Evolutionary conservation across 1,140 invertebrate genomes (phyloP), one percentile per base, ranked within the genome.

Genomic region (Drosophila yakuba): DNA sequence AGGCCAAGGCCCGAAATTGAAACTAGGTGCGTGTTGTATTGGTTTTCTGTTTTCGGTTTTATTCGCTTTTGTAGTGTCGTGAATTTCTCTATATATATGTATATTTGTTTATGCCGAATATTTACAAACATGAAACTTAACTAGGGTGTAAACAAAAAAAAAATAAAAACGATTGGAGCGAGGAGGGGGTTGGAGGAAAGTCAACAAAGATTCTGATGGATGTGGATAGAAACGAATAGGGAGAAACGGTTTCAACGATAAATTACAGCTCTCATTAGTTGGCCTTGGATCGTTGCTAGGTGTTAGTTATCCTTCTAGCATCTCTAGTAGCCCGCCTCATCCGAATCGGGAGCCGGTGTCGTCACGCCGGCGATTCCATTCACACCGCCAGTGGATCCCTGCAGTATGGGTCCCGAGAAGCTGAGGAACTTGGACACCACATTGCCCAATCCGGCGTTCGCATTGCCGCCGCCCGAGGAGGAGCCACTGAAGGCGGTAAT

Each of bases 331-430:
- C 91, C 91, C 59, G 90, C 91, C 75, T 92, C 91, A 44, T 92
- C 91, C 4, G 91, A 89, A 43, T 84, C 89, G 2, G 91, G 81
- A 2, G 86, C 77, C 5, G 81, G 80, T 60, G 85, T 75, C 45
- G 90, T 83, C 39, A 48, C 76, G 38, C 79, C 91, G 28, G 78
- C 86, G 0, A 84, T 74, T 2, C 90, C 86, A 35, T 77, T 77
- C 1, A 50, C 55, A 5, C 79, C 88, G 14, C 83, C 79, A 7
- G 91, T 88, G 3, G 92, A 92, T 7, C 92, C 91, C 74, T 91
- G 89, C 35, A 92, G 48, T 8, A 92, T 91, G 12, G 92, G 92
- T n/a, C 92, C 92, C 20, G 92, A 92, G 56, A 92, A 91, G 56
- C 91, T 38, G 1, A 92, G 66, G 62, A 92, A 85, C 58, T 92